phyloP scores from a whole-genome alignment of 2,888 invertebrate species.

The Entomobrya multifasciata region DNA sequence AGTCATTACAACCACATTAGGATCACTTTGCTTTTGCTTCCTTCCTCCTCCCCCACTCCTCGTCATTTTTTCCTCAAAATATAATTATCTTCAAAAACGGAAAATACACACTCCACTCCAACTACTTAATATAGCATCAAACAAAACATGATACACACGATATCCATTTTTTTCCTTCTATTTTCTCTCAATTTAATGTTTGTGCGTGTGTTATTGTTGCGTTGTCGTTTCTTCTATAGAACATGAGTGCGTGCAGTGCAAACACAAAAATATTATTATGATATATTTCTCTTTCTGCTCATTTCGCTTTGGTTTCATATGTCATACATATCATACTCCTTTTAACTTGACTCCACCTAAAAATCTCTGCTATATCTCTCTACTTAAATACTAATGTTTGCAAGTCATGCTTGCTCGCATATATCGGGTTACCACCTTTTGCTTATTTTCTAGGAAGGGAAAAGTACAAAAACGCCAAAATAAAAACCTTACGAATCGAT shows the following conservation, averaged over 20 bases:
- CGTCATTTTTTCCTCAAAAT: slow-evolving; percentile 15
- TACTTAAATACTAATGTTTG: no score
- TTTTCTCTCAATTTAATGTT: slow-evolving; percentile 23
- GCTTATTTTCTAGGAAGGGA: not conserved
- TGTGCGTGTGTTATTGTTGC: slow-evolving; percentile 33
- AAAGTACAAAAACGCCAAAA: not conserved
- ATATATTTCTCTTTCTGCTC: not conserved
- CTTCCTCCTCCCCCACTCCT: not conserved
- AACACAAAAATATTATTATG: no score
- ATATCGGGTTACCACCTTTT: slow-evolving; percentile 16
- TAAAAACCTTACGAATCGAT: not conserved
- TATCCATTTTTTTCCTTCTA: slow-evolving; percentile 1
- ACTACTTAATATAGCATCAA: no score
- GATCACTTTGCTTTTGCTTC: not conserved
- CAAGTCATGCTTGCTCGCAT: not conserved
- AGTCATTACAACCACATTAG: slow-evolving; percentile 47
- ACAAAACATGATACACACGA: slow-evolving; percentile 4
- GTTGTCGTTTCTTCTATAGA: no score
- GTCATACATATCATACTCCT: not conserved
- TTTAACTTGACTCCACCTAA: not conserved
- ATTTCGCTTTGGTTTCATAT: not conserved
- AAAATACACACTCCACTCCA: no score
- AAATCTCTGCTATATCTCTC: slow-evolving; percentile 7
- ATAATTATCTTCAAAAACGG: slow-evolving; percentile 25
- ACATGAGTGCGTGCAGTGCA: slow-evolving; percentile 25